Conservation (phyloP, 2,797 vertebrate genomes). For the Alcedo atthis region DNA sequence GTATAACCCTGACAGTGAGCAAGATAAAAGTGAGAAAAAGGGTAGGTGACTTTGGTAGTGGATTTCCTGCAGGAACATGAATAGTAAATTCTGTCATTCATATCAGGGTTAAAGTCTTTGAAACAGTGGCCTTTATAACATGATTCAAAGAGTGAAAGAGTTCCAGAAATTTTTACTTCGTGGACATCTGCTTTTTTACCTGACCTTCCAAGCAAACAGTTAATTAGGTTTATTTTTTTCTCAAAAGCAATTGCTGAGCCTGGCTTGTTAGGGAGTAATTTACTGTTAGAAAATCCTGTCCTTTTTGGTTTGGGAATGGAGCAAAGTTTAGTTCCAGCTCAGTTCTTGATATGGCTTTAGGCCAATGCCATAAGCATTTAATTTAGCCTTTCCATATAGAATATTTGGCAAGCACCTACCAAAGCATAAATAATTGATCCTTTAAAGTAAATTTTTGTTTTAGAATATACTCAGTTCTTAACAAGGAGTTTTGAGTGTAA, state of each 20-base stretch:
- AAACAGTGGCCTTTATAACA: neutral
- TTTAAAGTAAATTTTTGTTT: neutral
- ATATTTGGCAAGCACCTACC: neutral
- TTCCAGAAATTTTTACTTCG: neutral
- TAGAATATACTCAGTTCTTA: neutral
- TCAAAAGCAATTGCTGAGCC: neutral
- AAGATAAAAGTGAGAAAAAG: conserved; percentile 93
- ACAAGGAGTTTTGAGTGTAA: neutral
- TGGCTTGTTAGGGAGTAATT: neutral
- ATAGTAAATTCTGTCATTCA: neutral
- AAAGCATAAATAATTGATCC: neutral
- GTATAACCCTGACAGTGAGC: conserved; percentile 95
- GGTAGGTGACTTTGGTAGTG: conserved; percentile 74
- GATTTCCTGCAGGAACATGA: neutral
- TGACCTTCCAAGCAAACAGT: neutral
- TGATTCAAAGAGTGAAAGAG: neutral
- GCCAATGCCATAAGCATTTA: neutral
- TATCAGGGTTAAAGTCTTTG: neutral
- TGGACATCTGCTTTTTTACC: neutral
- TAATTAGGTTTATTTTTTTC: neutral
- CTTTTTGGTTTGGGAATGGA: neutral
- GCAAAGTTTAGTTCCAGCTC: neutral
- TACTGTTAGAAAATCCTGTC: neutral
- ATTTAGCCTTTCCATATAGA: neutral
- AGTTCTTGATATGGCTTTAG: neutral